Percentiles rank a stretch among this genome's conserved stretches.
Conservation (phyloP, 2,113 vertebrate species). For the Pungitius pungitius region DNA sequence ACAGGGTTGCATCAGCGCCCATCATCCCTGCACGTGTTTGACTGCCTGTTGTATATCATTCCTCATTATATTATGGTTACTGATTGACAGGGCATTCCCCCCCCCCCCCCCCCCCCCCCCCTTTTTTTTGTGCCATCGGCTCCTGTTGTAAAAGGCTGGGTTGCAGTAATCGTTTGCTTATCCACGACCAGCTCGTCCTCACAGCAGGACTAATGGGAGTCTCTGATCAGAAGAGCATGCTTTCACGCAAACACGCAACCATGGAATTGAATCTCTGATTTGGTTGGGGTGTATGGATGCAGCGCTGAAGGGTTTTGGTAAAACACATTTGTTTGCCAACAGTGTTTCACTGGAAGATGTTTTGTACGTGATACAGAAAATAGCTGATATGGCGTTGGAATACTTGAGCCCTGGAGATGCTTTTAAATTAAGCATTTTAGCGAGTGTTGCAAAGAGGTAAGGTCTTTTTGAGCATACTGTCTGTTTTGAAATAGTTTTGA, state of each 20-base stretch:
- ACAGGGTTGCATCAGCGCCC: conserved; percentile 62
- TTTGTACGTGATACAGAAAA: background rate
- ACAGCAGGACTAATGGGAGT: conserved; percentile 36
- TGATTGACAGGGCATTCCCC: conserved; percentile 59
- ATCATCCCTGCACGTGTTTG: conserved; percentile 1
- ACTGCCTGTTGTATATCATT: background rate
- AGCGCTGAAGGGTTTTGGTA: conserved; percentile 6
- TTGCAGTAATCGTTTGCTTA: conserved; percentile 25
- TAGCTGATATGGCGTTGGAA: conserved; percentile 36
- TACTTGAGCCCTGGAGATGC: conserved; percentile 44
- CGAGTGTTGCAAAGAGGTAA: conserved; percentile 67
- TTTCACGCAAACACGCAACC: conserved; percentile 43
- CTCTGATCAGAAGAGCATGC: conserved; percentile 32
- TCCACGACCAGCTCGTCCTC: conserved; percentile 19
- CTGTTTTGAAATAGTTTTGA: background rate
- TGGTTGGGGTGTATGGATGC: conserved; percentile 17
- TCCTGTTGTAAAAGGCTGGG: conserved; percentile 48
- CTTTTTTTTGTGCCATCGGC: conserved; percentile 25
- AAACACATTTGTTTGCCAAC: background rate
- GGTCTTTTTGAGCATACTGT: conserved; percentile 4
- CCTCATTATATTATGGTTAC: conserved; percentile 55
- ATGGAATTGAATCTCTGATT: conserved; percentile 30
- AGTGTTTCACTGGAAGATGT: background rate
- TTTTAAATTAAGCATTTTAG: conserved; percentile 64
- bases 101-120: too few species aligned